Evolutionary conservation across 2,888 invertebrate species (phyloP), one percentile per base, ranked within the genome.

Genomic region (Iphiclides podalirius): DNA sequence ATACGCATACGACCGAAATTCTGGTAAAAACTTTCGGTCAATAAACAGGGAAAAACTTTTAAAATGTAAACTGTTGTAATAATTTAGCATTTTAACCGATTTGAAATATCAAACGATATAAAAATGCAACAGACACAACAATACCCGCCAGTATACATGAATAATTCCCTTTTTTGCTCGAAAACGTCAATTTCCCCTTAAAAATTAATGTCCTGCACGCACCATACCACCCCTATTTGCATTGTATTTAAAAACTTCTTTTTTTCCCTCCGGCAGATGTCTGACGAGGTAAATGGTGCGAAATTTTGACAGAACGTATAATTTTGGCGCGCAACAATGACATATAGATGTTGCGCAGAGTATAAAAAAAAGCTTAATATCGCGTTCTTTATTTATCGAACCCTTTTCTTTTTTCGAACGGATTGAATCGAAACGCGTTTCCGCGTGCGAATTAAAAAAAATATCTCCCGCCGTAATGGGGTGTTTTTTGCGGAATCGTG

Each of bases 391-490:
- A 70, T 81, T 80, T 83, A 79, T 74, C 63, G 76, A 85, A 85
- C 87, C 88, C 85, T 84, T 85, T 86, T 85, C 86, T 87, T 84
- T 84, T 85, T 86, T 85, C 84, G 82, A 82, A 85, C 81, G 87
- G 87, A 87, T 85, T 88, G 79, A 77, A 85, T 88, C 82, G 84
- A 78, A 86, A 87, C 86, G 83, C 66, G 63, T n/a, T n/a, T n/a
- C n/a, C n/a, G n/a, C n/a, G 65, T 65, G 60, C 41, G 44, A 67
- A n/a, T n/a, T n/a, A n/a, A 75, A 80, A 79, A 80, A 75, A 58
- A 62, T 20, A 6, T 20, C 6, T n/a, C n/a, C n/a, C 57, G 61
- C 66, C 72, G 76, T 75, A 76, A 80, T 77, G 64, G 83, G 84
- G 77, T 78, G 59, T 42, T 48, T 48, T 85, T 84, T 76, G 72